Evolutionary conservation across 2,888 invertebrate species (phyloP).

Genomic region (Conops quadrifasciatus): DNA sequence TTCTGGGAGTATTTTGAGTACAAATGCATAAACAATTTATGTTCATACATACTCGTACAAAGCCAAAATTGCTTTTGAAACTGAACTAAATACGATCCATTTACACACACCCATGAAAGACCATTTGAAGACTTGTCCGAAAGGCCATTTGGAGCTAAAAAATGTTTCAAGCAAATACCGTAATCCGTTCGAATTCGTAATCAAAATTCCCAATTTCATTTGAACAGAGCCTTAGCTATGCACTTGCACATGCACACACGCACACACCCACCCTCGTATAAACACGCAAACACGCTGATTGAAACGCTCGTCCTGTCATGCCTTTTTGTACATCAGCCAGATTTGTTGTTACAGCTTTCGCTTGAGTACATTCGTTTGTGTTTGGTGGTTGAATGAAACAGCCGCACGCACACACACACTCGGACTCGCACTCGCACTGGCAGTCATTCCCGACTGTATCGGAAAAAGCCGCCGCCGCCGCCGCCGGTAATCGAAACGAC

Average conservation of each 20-base stretch:
- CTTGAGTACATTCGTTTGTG: conserved; percentile 63
- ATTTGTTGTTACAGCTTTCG: conserved; percentile 51
- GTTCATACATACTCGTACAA: conserved; percentile 18
- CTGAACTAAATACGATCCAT: conserved; percentile 31
- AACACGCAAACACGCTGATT: conserved; percentile 4
- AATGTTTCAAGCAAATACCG: conserved; percentile 56
- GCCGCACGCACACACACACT: conserved; percentile 41
- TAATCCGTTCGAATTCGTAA: conserved; percentile 60
- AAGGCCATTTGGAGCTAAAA: not conserved
- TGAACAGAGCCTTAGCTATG: conserved; percentile 45
- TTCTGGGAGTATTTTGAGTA: too few relatives aligned
- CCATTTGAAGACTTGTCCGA: not conserved
- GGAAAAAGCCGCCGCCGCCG: not conserved
- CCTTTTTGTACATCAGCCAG: conserved; percentile 1
- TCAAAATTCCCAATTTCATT: conserved; percentile 62
- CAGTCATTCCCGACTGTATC: conserved; percentile 9
- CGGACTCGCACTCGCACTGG: not conserved
- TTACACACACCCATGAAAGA: conserved; percentile 33
- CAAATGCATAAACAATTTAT: too few relatives aligned
- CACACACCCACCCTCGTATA: not conserved
- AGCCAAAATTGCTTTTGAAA: conserved; percentile 12
- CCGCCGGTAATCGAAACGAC: not conserved
- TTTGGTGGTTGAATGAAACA: conserved; percentile 63
- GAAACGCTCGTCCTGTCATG: not conserved
- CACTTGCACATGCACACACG: conserved; percentile 8